Evolutionary conservation across 2,113 vertebrate species (phyloP).

Genomic region (Megaptera novaeangliae): DNA sequence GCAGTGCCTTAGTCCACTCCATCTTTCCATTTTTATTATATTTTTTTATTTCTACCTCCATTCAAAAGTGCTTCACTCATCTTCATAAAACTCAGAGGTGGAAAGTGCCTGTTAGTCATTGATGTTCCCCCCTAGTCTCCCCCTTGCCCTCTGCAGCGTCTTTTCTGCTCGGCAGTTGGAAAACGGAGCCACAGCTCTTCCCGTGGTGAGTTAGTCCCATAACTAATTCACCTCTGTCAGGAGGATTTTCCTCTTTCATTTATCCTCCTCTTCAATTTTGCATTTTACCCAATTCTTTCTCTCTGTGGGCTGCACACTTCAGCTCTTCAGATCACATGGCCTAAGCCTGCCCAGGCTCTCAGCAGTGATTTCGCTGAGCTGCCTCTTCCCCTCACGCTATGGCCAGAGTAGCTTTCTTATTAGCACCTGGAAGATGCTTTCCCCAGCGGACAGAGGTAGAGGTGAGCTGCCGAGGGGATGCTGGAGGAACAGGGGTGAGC

Average conservation of each 20-base stretch:
- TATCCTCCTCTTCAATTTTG: neutral
- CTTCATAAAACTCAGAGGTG: conserved; percentile 33
- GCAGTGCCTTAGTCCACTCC: neutral
- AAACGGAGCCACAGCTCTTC: neutral
- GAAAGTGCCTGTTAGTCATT: neutral
- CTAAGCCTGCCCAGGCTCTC: neutral
- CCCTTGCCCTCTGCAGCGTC: neutral
- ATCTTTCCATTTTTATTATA: neutral
- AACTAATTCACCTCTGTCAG: conserved; percentile 24
- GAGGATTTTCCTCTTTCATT: neutral
- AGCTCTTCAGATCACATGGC: neutral
- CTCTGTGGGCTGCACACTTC: neutral
- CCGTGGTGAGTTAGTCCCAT: neutral
- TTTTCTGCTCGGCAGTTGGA: neutral
- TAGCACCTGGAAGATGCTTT: neutral
- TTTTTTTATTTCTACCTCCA: neutral
- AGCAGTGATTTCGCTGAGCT: neutral
- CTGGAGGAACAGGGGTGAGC: neutral
- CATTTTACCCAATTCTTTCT: neutral
- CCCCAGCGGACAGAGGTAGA: neutral
- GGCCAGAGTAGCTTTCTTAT: neutral
- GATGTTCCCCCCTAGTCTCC: neutral
- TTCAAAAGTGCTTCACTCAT: conserved; percentile 25
- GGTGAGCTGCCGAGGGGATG: neutral
- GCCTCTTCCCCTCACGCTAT: neutral